Conservation (phyloP, 1,140 invertebrate genomes). For the Drosophila sulfurigaster region DNA sequence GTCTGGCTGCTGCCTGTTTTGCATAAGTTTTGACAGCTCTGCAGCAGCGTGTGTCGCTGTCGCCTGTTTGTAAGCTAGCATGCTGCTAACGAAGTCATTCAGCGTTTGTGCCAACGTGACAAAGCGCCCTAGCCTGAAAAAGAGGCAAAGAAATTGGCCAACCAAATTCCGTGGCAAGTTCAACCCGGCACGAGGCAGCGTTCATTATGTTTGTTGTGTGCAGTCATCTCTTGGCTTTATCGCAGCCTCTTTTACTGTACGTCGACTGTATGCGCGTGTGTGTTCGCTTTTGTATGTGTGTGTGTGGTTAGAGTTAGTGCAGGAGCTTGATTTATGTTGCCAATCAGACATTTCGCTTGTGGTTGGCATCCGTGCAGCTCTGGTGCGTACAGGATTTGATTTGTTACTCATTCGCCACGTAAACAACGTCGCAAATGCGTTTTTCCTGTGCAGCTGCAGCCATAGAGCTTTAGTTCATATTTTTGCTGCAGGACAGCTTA, state of each 20-base stretch:
- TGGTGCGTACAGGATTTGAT: conserved; percentile 56
- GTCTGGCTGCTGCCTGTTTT: conserved; percentile 51
- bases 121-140: neutral
- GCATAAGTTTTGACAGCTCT: conserved; percentile 74
- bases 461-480: neutral
- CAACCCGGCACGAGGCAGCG: conserved; percentile 52
- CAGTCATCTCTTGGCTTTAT: conserved; percentile 22
- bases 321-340: conserved; percentile 75
- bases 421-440: conserved; percentile 72
- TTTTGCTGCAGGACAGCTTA: neutral
- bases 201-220: conserved; percentile 68
- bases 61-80: conserved; percentile 34
- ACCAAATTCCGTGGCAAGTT: conserved; percentile 42
- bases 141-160: conserved; percentile 16
- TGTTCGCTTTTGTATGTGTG: neutral
- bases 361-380: conserved; percentile 43
- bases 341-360: conserved; percentile 76
- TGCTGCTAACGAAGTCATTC: conserved; percentile 77
- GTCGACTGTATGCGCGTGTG: conserved; percentile 27
- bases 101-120: conserved; percentile 55
- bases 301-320: conserved; percentile 36
- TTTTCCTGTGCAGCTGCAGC: conserved; percentile 3
- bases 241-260: conserved; percentile 5
- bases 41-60: conserved; percentile 24
- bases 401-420: conserved; percentile 73